Evolutionary conservation across 1,140 invertebrate species (phyloP), one percentile per base, ranked within the genome.

Genomic region (Micrasema minimum): DNA sequence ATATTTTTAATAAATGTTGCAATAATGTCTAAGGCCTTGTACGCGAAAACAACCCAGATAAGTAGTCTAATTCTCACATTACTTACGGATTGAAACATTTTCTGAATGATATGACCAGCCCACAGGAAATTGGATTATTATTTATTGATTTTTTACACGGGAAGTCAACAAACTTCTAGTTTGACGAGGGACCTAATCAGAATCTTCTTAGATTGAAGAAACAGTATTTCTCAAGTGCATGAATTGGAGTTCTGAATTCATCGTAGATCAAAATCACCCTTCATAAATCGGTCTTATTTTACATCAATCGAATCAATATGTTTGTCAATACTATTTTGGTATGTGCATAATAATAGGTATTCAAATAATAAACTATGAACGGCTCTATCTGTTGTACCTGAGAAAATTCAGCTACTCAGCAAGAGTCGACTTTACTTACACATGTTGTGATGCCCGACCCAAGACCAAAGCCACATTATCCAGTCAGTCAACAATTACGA

Each of bases 111-210:
- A n/a, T n/a, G n/a, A n/a, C n/a, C 57, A 10, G 53, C 67, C 67
- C 55, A 69, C 67, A 69, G 67, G 67, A 69, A 69, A 69, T 69
- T 69, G 67, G 55, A 38, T 35, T 57, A 57, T 35, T 57, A 37
- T 57, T 35, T 57, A 51, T 23, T 51, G 3, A 9, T 51, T 57
- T 57, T 16, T 38, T 14, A 20, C 9, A 31, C 26, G 22, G 23
- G 20, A 31, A 57, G 53, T 57, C 53, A 57, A 57, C 31, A 16
- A 35, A 12, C 31, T 16, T 35, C 53, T 14, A 35, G 14, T 57
- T 55, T 51, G 11, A 7, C 3, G 37, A 31, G 31, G n/a, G 48
- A 45, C 9, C n/a, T 14, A 45, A n/a, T 45, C 5, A 45, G 12
- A n/a, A n/a, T n/a, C n/a, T n/a, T n/a, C n/a, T n/a, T n/a, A n/a